Evolutionary conservation across 2,797 vertebrate genomes (phyloP), one percentile per base, ranked within the genome.

Genomic region (Esox lucius): DNA sequence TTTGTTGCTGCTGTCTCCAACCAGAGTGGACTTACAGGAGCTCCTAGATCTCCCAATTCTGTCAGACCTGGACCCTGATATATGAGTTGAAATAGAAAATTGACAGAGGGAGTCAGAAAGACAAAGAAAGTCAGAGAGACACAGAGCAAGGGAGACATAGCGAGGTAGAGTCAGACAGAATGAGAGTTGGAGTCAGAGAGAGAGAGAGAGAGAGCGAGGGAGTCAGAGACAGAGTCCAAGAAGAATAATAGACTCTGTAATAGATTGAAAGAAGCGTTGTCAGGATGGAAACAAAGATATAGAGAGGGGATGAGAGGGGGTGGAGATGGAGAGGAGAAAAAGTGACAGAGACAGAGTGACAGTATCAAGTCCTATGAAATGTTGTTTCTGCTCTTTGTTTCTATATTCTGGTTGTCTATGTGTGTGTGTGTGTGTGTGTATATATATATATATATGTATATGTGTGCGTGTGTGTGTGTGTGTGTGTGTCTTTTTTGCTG

Each of bases 401-500:
- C 12, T 68, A 12, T 64, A 56, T 75, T 56, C 12, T 17, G 31
- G 26, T 71, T 22, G 33, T 72, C 16, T 71, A n/a, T 66, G 69
- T 66, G 56, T 71, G 75, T 53, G 42, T 39, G 56, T 35, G 59
- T 26, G 59, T 42, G 67, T 49, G 67, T 33, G n/a, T 46, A 53
- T 35, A n/a, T n/a, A n/a, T n/a, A n/a, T n/a, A 70, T 2, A 31
- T 68, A 48, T 46, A 61, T 51, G n/a, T 81, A 46, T 80, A 64
- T 67, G 65, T 86, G 62, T 85, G 24, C 81, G 11, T 85, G 19
- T 84, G 48, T 64, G 42, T 51, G 26, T 62, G n/a, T 68, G 61
- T 78, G 35, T 70, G 51, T 74, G 24, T 75, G 68, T 72, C 64
- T 68, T 68, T 64, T 84, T 81, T 89, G 89, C 91, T 94, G 93